Evolutionary conservation across 1,140 invertebrate species (phyloP), one percentile per base, ranked within the genome.

Genomic region (Procambarus virginalis): DNA sequence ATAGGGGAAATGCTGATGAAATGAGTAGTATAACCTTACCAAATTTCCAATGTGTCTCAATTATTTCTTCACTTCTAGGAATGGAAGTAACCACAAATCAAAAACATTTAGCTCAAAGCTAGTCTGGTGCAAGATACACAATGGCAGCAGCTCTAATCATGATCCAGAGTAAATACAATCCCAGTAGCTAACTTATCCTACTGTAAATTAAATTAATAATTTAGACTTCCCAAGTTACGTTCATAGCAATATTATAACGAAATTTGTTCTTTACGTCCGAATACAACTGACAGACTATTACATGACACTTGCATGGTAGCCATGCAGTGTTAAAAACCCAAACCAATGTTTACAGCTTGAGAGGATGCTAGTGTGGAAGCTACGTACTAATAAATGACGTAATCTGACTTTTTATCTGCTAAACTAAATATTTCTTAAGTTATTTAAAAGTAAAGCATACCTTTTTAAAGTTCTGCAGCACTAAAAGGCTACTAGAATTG

Each of bases 401-500:
- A 34, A 34, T 34, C 34, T 34, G 12, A 55, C 51, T 64, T 64
- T 20, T 64, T 64, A 64, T 64, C 60, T 2, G 14, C 20, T 64
- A 17, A 17, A 64, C 3, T 64, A 1, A 64, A 20, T 64, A 64
- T 58, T 12, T 58, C 55, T 58, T 58, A 58, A 58, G 6, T 14
- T 68, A 34, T 73, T 45, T 8, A 73, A 34, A 20, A 73, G 34
- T 8, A 14, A 34, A 34, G 68, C 68, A 73, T 34, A 73, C 22
- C 45, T 73, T 34, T 5, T 73, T n/a, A 2, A 20, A 82, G 34
- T 46, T 68, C 20, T 68, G 80, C 4, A 68, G 17, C 34, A 68
- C 55, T 82, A 20, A 70, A 34, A 48, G 45, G 60, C 80, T 82
- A 82, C 80, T 73, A 68, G 22, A 68, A 68, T 68, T n/a, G 60